Percentiles rank a stretch among this genome's conserved stretches.
phyloP scores from a whole-genome alignment of 92 coral and sea anemone genomes.

The Virgularia gustaviana region DNA sequence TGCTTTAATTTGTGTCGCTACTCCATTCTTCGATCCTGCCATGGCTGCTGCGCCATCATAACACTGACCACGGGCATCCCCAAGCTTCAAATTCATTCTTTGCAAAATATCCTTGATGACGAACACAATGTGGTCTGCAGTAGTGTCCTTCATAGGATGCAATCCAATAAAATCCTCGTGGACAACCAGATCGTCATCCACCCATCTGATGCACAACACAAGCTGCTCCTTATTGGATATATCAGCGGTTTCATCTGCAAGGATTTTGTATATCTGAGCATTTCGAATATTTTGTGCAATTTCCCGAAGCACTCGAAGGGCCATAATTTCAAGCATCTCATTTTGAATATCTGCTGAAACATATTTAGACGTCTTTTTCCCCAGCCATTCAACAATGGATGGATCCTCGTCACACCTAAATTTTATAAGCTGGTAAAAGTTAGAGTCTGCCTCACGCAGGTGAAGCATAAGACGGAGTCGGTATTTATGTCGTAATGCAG shows the following conservation, averaged over 20 bases:
- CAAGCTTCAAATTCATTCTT: conserved; percentile 37
- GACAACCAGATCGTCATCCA: conserved; percentile 35
- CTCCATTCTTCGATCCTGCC: conserved; percentile 53
- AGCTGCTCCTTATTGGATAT: conserved; percentile 54
- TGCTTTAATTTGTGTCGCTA: conserved; percentile 49
- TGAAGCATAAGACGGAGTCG: conserved; percentile 37
- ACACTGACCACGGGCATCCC: conserved; percentile 52
- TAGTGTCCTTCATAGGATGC: conserved; percentile 33
- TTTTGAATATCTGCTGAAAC: conserved; percentile 54
- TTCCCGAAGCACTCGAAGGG: conserved; percentile 33
- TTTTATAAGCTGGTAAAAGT: conserved; percentile 48
- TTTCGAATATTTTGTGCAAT: conserved; percentile 26
- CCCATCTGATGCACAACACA: conserved; percentile 55
- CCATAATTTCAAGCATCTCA: conserved; percentile 49
- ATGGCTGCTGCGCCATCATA: conserved; percentile 53
- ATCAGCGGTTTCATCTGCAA: conserved; percentile 61
- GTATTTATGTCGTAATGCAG: conserved; percentile 45
- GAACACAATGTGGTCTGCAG: conserved; percentile 41
- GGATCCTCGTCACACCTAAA: conserved; percentile 43
- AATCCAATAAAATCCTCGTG: conserved; percentile 55
- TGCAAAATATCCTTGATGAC: conserved; percentile 29
- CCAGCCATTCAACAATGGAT: conserved; percentile 44
- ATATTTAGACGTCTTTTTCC: conserved; percentile 34
- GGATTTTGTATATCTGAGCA: conserved; percentile 41
- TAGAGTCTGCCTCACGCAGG: conserved; percentile 47